phyloP scores from a whole-genome alignment of 1,140 invertebrate species.

The Drosophila prosaltans region DNA sequence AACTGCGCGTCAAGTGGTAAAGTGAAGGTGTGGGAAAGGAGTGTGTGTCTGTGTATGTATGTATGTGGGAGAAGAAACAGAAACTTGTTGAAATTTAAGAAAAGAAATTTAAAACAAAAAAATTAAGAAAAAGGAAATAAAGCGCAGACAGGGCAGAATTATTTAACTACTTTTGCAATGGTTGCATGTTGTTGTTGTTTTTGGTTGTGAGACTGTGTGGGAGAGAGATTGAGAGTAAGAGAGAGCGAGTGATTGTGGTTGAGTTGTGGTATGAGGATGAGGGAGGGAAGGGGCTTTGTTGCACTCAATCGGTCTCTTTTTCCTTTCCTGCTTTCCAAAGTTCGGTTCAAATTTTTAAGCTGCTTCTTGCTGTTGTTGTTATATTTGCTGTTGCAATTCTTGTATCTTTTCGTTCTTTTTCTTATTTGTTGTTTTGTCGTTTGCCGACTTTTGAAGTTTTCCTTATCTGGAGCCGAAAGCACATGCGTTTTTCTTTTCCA shows the following conservation, averaged over 20 bases:
- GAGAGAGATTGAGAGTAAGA: conserved; percentile 7
- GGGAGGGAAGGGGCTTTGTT: conserved; percentile 20
- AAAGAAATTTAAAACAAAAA: conserved; percentile 62
- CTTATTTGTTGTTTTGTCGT: conserved; percentile 23
- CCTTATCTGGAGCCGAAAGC: conserved; percentile 63
- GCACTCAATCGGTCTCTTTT: conserved; percentile 16
- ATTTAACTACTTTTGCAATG: conserved; percentile 79
- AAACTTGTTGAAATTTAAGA: conserved; percentile 73
- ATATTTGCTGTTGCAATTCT: conserved; percentile 38
- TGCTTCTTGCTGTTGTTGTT: conserved; percentile 11
- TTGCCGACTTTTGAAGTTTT: conserved; percentile 57
- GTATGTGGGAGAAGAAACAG: conserved; percentile 45
- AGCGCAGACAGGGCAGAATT: conserved; percentile 80
- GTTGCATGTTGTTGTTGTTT: conserved; percentile 72
- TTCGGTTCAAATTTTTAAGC: conserved; percentile 8
- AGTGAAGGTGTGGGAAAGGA: conserved; percentile 46
- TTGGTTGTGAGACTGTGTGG: conserved; percentile 31
- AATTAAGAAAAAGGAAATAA: conserved; percentile 78
- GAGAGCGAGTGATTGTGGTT: conserved; percentile 19
- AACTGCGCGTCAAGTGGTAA: conserved; percentile 62
- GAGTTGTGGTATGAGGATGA: neutral
- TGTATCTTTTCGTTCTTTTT: conserved; percentile 21
- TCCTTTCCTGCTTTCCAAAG: conserved; percentile 10
- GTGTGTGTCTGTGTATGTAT: conserved; percentile 3
- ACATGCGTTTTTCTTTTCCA: conserved; percentile 77